Evolutionary conservation across 2,113 vertebrate species (phyloP), one percentile per base, ranked within the genome.

Genomic region (Coryphaenoides rupestris): DNA sequence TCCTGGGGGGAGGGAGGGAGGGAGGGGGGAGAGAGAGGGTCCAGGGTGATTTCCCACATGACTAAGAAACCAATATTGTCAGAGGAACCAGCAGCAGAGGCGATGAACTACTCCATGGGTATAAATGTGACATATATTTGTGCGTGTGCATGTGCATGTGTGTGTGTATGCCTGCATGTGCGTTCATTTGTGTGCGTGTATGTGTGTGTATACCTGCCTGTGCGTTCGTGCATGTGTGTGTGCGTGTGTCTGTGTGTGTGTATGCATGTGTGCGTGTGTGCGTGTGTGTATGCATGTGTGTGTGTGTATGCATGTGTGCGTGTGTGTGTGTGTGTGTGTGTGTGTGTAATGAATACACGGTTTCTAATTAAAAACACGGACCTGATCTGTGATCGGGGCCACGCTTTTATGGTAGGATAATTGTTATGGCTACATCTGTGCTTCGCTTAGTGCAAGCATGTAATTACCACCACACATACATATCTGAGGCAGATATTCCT

Each of bases 1-100:
- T 91, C 66, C 95, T 98, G 84, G 85, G 70, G 19, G 62, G 17
- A 33, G 21, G 53, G 26, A 22, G 28, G 13, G n/a, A n/a, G 2
- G 58, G 17, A 60, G 7, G 59, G 33, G 24, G 13, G 62, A 15
- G 2, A 28, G 19, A 9, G 33, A 40, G 33, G 33, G 33, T 33
- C 28, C 33, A 40, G 33, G 33, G 33, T 40, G 33, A 40, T 40
- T 40, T 40, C 33, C 33, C 33, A 40, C 33, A 40, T 40, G 33
- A 40, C 33, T 12, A 12, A 40, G 33, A 40, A 40, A 40, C 33
- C 33, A 40, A 40, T 40, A 40, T 40, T 40, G 33, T 7, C 33
- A 12, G 1, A 40, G 13, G 33, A 40, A 40, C 33, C 33, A 40
- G 57, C 21, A 55, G 0, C 24, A 5, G 47, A 50, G 64, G 17